phyloP scores from a whole-genome alignment of 1,140 invertebrate species.

The Bombus waltoni region DNA sequence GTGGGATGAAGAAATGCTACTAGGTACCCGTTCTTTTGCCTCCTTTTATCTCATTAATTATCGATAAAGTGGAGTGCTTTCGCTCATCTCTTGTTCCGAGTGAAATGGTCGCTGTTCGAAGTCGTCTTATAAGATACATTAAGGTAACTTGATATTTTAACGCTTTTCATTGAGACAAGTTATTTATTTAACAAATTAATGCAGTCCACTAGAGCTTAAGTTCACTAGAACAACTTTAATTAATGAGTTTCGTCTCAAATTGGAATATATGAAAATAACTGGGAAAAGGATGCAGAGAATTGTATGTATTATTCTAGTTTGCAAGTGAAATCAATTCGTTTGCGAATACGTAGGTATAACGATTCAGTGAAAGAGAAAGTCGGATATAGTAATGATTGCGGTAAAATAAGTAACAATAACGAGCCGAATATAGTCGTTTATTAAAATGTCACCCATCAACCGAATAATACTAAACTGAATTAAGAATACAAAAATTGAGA shows the following conservation, averaged over 20 bases:
- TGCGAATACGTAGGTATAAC: not conserved
- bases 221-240: not conserved
- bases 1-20: not conserved
- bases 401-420: constrained; percentile 16
- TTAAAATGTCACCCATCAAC: constrained; percentile 3
- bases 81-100: not conserved
- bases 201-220: no score
- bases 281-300: not conserved
- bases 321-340: not conserved
- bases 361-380: not conserved
- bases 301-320: not conserved
- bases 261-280: not conserved
- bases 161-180: not conserved
- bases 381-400: not conserved
- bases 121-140: not conserved
- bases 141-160: not conserved
- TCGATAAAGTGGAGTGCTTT: not conserved
- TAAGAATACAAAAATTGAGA: no score
- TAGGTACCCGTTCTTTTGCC: not conserved
- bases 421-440: not conserved
- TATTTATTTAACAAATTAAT: not conserved
- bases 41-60: not conserved
- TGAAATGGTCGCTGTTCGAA: not conserved
- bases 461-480: no score
- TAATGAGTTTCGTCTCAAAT: not conserved